Percentiles rank a stretch among this genome's conserved stretches.
These are phyloP conservation scores for Brenthis hecate DNA, from an alignment of 2,888 invertebrate species.

Conservation along the genomic window DNA sequence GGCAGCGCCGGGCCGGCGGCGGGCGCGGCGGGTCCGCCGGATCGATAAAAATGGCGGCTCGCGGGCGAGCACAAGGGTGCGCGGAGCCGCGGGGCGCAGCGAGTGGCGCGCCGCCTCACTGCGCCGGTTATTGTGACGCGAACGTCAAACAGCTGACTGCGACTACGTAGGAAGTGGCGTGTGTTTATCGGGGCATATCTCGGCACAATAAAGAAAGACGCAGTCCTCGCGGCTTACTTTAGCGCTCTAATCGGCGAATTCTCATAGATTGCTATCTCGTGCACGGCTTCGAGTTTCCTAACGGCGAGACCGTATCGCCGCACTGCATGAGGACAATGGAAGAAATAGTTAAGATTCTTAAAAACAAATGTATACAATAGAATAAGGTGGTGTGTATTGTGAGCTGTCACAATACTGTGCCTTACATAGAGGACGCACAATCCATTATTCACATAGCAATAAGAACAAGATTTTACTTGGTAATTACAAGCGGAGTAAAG, in stretches of 20 bases:
- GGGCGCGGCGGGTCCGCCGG: constrained; percentile 45
- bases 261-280: constrained; percentile 23
- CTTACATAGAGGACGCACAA: constrained; percentile 23
- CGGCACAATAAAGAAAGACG: constrained; percentile 33
- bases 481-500: constrained; percentile 42
- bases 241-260: constrained; percentile 31
- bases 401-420: constrained; percentile 28
- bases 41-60: constrained; percentile 63
- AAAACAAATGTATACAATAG: constrained; percentile 26
- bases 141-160: constrained; percentile 76
- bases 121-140: constrained; percentile 48
- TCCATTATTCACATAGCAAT: constrained; percentile 40
- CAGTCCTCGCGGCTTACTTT: constrained; percentile 24
- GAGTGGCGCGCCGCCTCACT: constrained; percentile 33
- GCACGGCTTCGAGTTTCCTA: constrained; percentile 6
- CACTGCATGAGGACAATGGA: constrained; percentile 25
- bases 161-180: constrained; percentile 54
- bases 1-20: constrained; percentile 46
- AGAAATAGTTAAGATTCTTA: constrained; percentile 26
- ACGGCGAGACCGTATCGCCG: constrained; percentile 18
- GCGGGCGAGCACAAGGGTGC: constrained; percentile 37
- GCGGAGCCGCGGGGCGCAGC: constrained; percentile 28
- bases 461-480: constrained; percentile 41
- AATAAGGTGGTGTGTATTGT: constrained; percentile 23
- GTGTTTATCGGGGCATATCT: constrained; percentile 36